Evolutionary conservation across 1,140 invertebrate genomes (phyloP).

Genomic region (Thaumetopoea pityocampa): DNA sequence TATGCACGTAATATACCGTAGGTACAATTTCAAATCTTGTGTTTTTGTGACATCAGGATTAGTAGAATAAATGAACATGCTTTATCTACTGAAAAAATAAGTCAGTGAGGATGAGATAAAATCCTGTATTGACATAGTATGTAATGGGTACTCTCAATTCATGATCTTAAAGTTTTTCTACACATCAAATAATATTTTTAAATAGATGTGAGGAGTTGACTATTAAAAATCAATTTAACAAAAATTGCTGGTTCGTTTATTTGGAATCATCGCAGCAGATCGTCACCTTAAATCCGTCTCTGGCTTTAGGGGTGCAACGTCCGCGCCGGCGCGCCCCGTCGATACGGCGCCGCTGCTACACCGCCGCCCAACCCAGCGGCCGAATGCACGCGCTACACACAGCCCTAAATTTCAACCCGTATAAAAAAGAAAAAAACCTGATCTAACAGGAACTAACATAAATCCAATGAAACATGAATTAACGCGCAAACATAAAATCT

Average conservation of each 20-base stretch:
- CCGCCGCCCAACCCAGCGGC: conserved; percentile 30
- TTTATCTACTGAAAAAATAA: no score
- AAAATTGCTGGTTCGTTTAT: not conserved
- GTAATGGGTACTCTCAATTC: not conserved
- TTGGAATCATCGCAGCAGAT: no score
- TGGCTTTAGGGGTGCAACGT: conserved; percentile 36
- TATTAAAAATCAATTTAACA: not conserved
- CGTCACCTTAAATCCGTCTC: conserved; percentile 33
- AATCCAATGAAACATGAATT: conserved; percentile 10
- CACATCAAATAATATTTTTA: no score
- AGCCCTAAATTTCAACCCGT: conserved; percentile 4
- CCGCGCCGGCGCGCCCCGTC: conserved; percentile 41
- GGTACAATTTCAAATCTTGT: no score
- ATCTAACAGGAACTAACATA: conserved; percentile 6
- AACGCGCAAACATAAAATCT: conserved; percentile 2
- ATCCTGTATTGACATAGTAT: no score
- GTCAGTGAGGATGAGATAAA: no score
- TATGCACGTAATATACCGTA: no score
- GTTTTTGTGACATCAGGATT: no score
- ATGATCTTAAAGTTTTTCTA: not conserved
- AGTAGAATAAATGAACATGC: no score
- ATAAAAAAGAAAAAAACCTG: no score
- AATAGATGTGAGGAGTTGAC: no score
- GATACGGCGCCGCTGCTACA: conserved; percentile 23
- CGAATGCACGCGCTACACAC: conserved; percentile 25